Base-by-base conservation (phyloP, 2,888 invertebrate species). In the Hydroisotoma schaefferi region DNA sequence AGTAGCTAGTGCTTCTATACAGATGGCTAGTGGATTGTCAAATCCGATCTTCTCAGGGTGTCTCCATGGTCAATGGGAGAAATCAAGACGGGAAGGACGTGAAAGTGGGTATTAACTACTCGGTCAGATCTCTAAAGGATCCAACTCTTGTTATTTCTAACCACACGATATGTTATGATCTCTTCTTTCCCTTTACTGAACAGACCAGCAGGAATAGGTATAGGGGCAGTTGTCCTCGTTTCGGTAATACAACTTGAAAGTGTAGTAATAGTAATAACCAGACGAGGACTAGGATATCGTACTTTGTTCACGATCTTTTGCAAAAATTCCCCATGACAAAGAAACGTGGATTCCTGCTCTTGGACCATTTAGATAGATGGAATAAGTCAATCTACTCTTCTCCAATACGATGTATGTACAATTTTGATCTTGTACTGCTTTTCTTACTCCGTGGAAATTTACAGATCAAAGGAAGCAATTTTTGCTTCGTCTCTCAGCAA, bases 281-380 rank as follows among this genome's bases (percentile, higher is more conserved):
- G n/a, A n/a, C n/a, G n/a, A n/a, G n/a, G n/a, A n/a, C n/a, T n/a
- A n/a, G n/a, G 40, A 8, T 46, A 46, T 46, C 5, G 46, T 46
- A 6, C 15, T 23, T 40, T 20, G 8, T 18, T 18, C n/a, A 40
- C 20, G 40, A 46, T 46, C 23, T 25, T 25, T 46, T 46, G 23
- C 46, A 25, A 46, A 46, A 46, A n/a, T n/a, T n/a, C 25, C 46
- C 46, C 46, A 23, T 46, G 46, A 46, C 46, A 46, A 46, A 46
- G 25, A 20, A 46, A 46, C 18, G 43, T 10, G 20, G 12, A 15
- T 15, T 10, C 12, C 8, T 43, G 43, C 10, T 43, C 12, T 6
- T 33, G 15, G 8, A 33, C 33, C n/a, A n/a, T n/a, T n/a, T n/a
- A n/a, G n/a, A n/a, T n/a, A n/a, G n/a, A n/a, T n/a, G 8, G 33